Conservation (phyloP, 2,888 invertebrate species). For the Rapana venosa region DNA sequence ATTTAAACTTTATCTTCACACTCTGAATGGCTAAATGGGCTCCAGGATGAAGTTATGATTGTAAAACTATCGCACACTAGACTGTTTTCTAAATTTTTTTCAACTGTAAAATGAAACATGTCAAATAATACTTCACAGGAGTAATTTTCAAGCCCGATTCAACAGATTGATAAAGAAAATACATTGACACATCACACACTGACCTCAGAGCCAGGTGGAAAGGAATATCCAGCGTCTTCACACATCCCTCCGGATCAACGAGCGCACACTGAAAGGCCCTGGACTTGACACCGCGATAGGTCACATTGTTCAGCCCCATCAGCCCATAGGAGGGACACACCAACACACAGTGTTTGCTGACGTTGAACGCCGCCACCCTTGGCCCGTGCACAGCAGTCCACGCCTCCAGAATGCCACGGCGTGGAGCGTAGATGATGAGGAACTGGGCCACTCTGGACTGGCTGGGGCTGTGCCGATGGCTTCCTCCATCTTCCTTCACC, state of each 20-base stretch:
- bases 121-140: too few relatives aligned
- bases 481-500: conserved; percentile 82
- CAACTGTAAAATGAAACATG: too few relatives aligned
- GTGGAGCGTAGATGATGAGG: conserved; percentile 94
- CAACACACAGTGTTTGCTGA: conserved; percentile 86
- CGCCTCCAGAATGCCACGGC: conserved; percentile 93
- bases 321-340: conserved; percentile 89
- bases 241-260: conserved; percentile 88
- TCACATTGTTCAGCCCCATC: conserved; percentile 84
- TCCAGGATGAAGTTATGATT: too few relatives aligned
- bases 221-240: conserved; percentile 91
- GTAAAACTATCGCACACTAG: too few relatives aligned
- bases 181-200: background rate
- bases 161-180: too few relatives aligned
- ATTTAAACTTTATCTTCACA: too few relatives aligned
- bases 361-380: conserved; percentile 93
- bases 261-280: conserved; percentile 83
- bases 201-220: conserved; percentile 90
- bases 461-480: conserved; percentile 52
- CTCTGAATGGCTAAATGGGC: too few relatives aligned
- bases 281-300: conserved; percentile 68
- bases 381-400: conserved; percentile 94
- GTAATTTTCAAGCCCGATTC: too few relatives aligned
- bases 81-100: too few relatives aligned
- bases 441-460: conserved; percentile 83